These are phyloP conservation scores for Camponotus floridanus DNA, from an alignment of 1,140 invertebrate genomes.

Conservation along the genomic window DNA sequence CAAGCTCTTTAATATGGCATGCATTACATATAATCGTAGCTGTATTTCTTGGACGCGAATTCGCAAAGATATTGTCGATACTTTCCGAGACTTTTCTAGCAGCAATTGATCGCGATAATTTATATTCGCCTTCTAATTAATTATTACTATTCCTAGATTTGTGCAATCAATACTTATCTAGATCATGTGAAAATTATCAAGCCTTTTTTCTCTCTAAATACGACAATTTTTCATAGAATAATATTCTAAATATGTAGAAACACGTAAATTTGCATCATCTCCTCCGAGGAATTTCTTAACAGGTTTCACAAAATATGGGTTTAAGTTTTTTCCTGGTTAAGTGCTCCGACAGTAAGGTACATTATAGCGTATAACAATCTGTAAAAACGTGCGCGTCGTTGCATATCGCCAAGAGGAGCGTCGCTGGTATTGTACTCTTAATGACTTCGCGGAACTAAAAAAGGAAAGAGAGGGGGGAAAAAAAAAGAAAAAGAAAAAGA, in stretches of 20 bases:
- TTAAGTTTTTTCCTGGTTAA: constrained; percentile 16
- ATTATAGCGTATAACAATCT: constrained; percentile 1
- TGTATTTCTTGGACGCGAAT: constrained; percentile 15
- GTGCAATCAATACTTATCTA: background rate
- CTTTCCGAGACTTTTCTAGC: background rate
- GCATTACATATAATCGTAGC: constrained; percentile 48
- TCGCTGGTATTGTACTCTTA: constrained; percentile 47
- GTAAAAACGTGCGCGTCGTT: constrained; percentile 51
- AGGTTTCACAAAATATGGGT: constrained; percentile 16
- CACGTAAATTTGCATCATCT: background rate
- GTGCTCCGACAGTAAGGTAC: constrained; percentile 8
- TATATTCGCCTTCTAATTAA: background rate
- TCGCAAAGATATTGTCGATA: constrained; percentile 9
- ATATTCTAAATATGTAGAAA: background rate
- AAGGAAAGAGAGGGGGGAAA: background rate
- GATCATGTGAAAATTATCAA: background rate
- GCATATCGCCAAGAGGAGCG: constrained; percentile 48
- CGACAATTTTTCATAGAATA: background rate
- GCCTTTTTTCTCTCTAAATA: background rate
- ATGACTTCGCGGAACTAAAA: constrained; percentile 45
- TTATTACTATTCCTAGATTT: constrained; percentile 16
- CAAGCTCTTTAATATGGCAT: constrained; percentile 38
- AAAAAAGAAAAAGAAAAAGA: background rate
- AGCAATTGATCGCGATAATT: constrained; percentile 37
- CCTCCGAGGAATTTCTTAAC: background rate